Conservation (phyloP, 2,888 invertebrate species). For the Rhorus exstirpatorius region DNA sequence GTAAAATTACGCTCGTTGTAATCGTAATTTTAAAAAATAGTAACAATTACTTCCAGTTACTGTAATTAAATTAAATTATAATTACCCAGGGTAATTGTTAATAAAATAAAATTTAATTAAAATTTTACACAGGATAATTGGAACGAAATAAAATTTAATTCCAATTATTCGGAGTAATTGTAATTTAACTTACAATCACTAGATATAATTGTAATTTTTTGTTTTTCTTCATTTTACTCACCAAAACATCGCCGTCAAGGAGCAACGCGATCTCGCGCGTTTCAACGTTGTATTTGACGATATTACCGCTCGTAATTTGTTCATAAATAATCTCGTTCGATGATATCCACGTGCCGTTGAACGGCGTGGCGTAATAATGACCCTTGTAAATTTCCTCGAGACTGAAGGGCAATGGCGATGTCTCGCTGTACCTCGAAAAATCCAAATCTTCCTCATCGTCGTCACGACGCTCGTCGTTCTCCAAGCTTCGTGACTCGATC, state of each 20-base stretch:
- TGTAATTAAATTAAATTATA: too few species aligned
- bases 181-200: too few species aligned
- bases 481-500: constrained; percentile 59
- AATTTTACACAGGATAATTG: too few species aligned
- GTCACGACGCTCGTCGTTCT: constrained; percentile 62
- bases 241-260: constrained; percentile 70
- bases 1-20: too few species aligned
- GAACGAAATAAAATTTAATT: too few species aligned
- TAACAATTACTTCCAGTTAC: too few species aligned
- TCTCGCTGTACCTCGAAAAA: not conserved
- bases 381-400: constrained; percentile 84
- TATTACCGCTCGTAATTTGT: constrained; percentile 72
- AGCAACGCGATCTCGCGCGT: constrained; percentile 73
- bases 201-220: too few species aligned
- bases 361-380: constrained; percentile 79
- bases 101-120: too few species aligned
- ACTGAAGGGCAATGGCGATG: constrained; percentile 77
- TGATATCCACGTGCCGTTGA: constrained; percentile 87
- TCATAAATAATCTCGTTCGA: constrained; percentile 82
- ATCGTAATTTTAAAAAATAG: too few species aligned
- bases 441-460: constrained; percentile 2
- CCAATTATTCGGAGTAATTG: too few species aligned
- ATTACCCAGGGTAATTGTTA: too few species aligned
- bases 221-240: constrained; percentile 48
- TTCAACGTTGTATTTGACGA: constrained; percentile 80